A percentile compares a stretch with the other conserved stretches of the same genome.
phyloP scores from a whole-genome alignment of 1,140 invertebrate genomes.

The Coboldia fuscipes region DNA sequence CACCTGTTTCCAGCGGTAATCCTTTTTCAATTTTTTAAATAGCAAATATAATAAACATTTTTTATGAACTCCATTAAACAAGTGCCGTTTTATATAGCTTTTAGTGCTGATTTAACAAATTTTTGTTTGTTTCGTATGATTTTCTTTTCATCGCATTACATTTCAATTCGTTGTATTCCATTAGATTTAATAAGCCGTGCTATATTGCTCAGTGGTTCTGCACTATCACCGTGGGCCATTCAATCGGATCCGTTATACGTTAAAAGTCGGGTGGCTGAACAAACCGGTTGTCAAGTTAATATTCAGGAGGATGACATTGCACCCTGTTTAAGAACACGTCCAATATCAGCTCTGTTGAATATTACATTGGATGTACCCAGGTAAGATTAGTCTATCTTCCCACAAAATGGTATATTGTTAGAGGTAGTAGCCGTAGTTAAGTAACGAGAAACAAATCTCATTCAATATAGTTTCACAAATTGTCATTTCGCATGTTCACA shows the following conservation, averaged over 20 bases:
- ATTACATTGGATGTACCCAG: constrained; percentile 51
- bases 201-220: constrained; percentile 85
- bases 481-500: too few relatives aligned
- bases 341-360: constrained; percentile 43
- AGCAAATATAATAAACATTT: background rate
- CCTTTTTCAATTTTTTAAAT: constrained; percentile 3
- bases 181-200: constrained; percentile 75
- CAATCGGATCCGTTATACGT: constrained; percentile 66
- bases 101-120: constrained; percentile 3
- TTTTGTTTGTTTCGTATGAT: constrained; percentile 1
- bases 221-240: constrained; percentile 82
- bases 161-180: constrained; percentile 15
- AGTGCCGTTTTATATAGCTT: background rate
- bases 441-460: too few relatives aligned
- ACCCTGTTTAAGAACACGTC: constrained; percentile 56
- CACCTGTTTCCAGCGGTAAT: constrained; percentile 76
- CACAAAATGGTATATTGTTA: too few relatives aligned
- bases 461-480: too few relatives aligned
- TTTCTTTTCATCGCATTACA: constrained; percentile 3
- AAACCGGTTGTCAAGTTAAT: constrained; percentile 56
- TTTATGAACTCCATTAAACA: background rate
- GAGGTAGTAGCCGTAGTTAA: too few relatives aligned
- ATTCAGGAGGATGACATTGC: constrained; percentile 56
- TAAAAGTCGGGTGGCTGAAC: constrained; percentile 55
- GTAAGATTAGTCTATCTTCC: too few relatives aligned